phyloP scores from a whole-genome alignment of 2,888 invertebrate species.

The Papilio elwesi region DNA sequence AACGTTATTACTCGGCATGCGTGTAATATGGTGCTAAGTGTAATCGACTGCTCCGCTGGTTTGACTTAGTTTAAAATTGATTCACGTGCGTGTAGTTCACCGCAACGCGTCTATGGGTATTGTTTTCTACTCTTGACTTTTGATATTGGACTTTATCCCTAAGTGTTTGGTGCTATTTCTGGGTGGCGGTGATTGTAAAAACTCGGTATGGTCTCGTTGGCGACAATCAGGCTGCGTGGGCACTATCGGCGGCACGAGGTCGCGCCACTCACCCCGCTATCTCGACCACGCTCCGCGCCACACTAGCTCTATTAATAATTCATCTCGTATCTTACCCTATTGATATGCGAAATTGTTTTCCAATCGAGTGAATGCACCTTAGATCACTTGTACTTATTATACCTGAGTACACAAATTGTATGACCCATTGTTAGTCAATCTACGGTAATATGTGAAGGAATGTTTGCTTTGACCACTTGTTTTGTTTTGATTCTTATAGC shows the following conservation, averaged over 20 bases:
- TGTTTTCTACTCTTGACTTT: conserved; percentile 24
- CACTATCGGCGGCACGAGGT: conserved; percentile 74
- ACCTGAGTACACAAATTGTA: conserved; percentile 21
- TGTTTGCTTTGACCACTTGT: conserved; percentile 15
- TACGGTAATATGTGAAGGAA: conserved; percentile 18
- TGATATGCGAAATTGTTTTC: conserved; percentile 73
- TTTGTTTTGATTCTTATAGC: conserved; percentile 8
- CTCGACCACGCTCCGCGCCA: conserved; percentile 65
- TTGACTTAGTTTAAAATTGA: conserved; percentile 37
- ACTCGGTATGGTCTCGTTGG: conserved; percentile 66
- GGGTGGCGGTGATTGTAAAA: conserved; percentile 53
- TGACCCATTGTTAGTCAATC: conserved; percentile 19
- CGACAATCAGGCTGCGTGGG: conserved; percentile 84
- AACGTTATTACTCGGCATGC: conserved; percentile 6
- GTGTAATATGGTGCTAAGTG: conserved; percentile 22
- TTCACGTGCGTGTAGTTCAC: conserved; percentile 41
- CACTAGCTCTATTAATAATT: conserved; percentile 81
- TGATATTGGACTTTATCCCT: conserved; percentile 45
- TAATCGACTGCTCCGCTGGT: conserved; percentile 22
- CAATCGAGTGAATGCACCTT: conserved; percentile 52
- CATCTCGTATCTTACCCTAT: conserved; percentile 76
- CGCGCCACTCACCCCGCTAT: conserved; percentile 80
- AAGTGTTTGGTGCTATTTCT: conserved; percentile 45
- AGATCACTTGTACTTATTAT: conserved; percentile 21
- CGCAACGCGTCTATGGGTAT: conserved; percentile 46